Base-by-base conservation (phyloP, 2,113 vertebrate genomes). In the Helogale parvula region DNA sequence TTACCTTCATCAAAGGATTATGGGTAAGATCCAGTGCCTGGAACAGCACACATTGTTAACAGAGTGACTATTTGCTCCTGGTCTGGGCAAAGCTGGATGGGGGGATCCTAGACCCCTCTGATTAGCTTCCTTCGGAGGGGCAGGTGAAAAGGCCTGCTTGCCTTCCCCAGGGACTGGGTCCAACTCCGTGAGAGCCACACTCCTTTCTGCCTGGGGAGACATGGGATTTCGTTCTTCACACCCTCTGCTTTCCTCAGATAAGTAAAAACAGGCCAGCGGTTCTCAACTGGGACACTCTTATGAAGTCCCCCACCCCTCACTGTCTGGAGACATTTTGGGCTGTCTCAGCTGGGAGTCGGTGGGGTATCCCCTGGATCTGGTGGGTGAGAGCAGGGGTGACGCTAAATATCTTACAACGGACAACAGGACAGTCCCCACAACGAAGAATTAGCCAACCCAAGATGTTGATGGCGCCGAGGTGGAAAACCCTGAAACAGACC, bases 61-160 rank as follows among this genome's bases (percentile, higher is more conserved):
- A 68, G 13, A 65, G 15, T 35, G 13, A 38, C 2, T 29, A 35
- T 45, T 33, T n/a, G 57, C 2, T 81, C 47, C 33, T 52, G 74
- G 38, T 29, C n/a, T 21, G 4, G 11, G 29, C 3, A 65, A 45
- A 81, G 50, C 27, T 77, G 65, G 27, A 35, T 35, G 33, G 19
- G 29, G 25, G 31, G 10, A 50, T 88, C 31, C 7, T 9, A 11
- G 4, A 9, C 6, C 65, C 7, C 14, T 35, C 13, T 1, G 79
- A 38, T 1, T 38, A 23, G 1, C 33, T 52, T 90, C 25, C 4
- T n/a, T 27, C 25, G 14, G 13, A 79, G 41, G 66, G 3, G 23
- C n/a, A 29, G 15, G 14, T 7, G 5, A 41, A 12, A 16, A 71
- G 11, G 35, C 50, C 31, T 2, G 15, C 14, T 0, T 2, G 3